Evolutionary conservation across 30 jellyfish, hydroid and myxozoan species (phyloP).

Genomic region (Aurelia coerulea): DNA sequence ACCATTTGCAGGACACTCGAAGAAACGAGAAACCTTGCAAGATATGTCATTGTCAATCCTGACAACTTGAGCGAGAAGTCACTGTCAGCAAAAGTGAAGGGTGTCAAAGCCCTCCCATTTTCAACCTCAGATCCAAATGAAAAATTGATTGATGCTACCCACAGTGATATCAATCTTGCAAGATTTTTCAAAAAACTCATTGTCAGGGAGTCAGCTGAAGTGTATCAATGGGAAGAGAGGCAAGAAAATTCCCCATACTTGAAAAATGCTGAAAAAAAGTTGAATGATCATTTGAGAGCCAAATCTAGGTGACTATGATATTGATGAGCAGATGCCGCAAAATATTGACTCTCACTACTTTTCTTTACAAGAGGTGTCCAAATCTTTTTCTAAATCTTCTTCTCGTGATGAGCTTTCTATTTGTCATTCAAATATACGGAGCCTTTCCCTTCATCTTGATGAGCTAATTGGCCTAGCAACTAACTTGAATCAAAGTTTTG

Average conservation of each 20-base stretch:
- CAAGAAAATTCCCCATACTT: background rate
- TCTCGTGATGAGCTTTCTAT: too few species aligned
- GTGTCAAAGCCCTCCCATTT: background rate
- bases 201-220: background rate
- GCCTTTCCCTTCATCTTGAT: too few species aligned
- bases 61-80: background rate
- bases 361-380: too few species aligned
- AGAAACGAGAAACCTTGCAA: background rate
- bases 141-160: conserved; percentile 1
- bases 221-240: background rate
- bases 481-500: too few species aligned
- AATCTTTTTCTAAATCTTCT: too few species aligned
- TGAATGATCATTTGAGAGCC: too few species aligned
- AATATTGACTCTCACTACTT: too few species aligned
- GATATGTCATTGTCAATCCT: background rate
- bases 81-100: background rate
- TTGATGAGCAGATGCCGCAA: too few species aligned
- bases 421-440: too few species aligned
- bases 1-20: background rate
- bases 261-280: background rate
- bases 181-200: background rate
- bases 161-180: background rate
- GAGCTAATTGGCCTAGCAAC: too few species aligned
- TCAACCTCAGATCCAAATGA: background rate
- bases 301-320: too few species aligned